Percentiles rank a stretch among this genome's conserved stretches.
Conservation (phyloP, 2,888 invertebrate species). For the Hirtodrosophila duncani region DNA sequence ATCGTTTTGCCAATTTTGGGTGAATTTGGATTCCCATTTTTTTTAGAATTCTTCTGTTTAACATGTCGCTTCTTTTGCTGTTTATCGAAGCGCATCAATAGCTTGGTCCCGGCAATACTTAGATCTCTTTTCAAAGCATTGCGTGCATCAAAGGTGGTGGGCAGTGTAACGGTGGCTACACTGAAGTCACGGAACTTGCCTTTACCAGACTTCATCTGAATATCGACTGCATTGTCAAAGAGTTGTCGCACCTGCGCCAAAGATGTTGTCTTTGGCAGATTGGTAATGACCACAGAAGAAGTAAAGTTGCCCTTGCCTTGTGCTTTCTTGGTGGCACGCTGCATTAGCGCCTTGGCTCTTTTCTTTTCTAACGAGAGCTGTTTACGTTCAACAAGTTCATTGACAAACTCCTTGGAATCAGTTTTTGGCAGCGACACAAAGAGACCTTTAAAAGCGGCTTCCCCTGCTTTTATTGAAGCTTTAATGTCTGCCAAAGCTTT, state of each 20-base stretch:
- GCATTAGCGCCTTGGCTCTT: constrained; percentile 55
- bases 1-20: constrained; percentile 8
- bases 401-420: constrained; percentile 65
- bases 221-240: constrained; percentile 72
- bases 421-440: constrained; percentile 66
- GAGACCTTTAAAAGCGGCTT: constrained; percentile 47
- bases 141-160: constrained; percentile 67
- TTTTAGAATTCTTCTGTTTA: constrained; percentile 7
- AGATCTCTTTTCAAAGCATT: constrained; percentile 53
- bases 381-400: constrained; percentile 61
- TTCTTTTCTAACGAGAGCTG: constrained; percentile 59
- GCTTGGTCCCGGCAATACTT: constrained; percentile 51
- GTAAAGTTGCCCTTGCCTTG: constrained; percentile 53
- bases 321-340: constrained; percentile 54
- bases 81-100: constrained; percentile 62
- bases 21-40: not conserved
- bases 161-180: constrained; percentile 69
- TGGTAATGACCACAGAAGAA: constrained; percentile 66
- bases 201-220: constrained; percentile 63
- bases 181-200: constrained; percentile 50
- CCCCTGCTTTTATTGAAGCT: constrained; percentile 32
- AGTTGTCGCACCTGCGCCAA: constrained; percentile 60
- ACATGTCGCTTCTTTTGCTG: constrained; percentile 23
- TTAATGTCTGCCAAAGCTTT: constrained; percentile 43
- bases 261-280: constrained; percentile 69